Evolutionary conservation across 53 echinoderm and acorn worm genomes (phyloP), one percentile per base, ranked within the genome.

Genomic region (Apostichopus leukothele): DNA sequence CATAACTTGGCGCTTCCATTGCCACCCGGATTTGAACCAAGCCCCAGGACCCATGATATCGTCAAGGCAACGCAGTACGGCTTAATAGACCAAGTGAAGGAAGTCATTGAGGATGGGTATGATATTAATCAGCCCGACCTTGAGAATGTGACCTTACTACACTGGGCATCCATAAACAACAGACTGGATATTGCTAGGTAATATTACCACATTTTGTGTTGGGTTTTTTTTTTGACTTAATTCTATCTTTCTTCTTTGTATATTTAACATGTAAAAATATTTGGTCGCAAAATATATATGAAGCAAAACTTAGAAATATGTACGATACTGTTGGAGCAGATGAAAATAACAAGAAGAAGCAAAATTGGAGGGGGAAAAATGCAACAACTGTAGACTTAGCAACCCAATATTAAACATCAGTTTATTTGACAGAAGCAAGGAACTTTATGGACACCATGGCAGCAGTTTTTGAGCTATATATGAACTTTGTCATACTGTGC

Each of bases 81-180:
- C 13, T 84, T 86, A n/a, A 73, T 92, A 0, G 95, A 97, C 68
- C 88, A 94, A 50, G 92, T 95, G 5, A 94, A 94, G 55, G 92
- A 94, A 77, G 73, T 95, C 13, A 85, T 97, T 6, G 95, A 97
- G 20, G 92, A 91, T 52, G 95, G 97, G 5, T 90, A 88, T 59
- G 95, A 97, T 79, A 92, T 97, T 16, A 92, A 92, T 51, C 87
- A 93, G 83, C 97, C 95, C 7, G 97, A 97, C 80, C 50, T 78
- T 14, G 97, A 97, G 89, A 92, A 94, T 77, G 95, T 93, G 18
- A 94, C 94, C 52, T 67, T 97, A 50, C 60, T 97, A 19, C 97
- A 97, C 80, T 97, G 97, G 97, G 96, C 96, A 0, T 89, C 97
- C 11, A 95, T 97, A 81, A 97, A 97, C 88, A 97, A 97, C 78